Conservation (phyloP, 2,797 vertebrate species). For the Sus cebifrons region DNA sequence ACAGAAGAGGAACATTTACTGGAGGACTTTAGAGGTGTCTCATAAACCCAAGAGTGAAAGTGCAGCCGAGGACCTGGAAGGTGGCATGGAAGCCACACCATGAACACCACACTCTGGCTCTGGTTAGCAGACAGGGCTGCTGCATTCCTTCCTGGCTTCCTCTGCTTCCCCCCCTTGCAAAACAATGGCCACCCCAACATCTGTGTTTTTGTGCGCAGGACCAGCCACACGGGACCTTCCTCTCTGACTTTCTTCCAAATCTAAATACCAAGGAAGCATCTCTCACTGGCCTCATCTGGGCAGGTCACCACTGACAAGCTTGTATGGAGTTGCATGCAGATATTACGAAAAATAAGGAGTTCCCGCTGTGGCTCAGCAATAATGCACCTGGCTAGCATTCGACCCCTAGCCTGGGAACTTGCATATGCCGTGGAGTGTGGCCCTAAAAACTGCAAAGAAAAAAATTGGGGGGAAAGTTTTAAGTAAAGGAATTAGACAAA, state of each 20-base stretch:
- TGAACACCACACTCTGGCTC: accelerated
- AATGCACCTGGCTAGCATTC: no score
- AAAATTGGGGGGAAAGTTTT: not conserved
- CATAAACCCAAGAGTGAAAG: not conserved
- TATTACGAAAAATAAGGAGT: not conserved
- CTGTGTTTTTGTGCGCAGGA: not conserved
- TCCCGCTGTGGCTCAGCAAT: no score
- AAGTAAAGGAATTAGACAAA: not conserved
- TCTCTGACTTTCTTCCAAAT: not conserved
- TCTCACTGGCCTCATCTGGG: not conserved
- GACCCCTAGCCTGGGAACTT: no score
- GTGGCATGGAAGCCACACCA: not conserved
- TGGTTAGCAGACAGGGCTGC: accelerated
- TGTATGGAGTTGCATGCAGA: not conserved
- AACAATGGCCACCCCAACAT: not conserved
- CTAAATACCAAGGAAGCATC: not conserved
- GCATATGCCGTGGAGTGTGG: no score
- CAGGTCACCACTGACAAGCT: not conserved
- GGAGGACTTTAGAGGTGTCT: not conserved
- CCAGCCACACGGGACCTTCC: not conserved
- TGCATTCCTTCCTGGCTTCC: not conserved
- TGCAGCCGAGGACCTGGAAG: not conserved
- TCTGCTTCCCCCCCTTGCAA: not conserved
- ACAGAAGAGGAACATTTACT: not conserved
- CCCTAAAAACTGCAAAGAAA: no score